These are phyloP conservation scores for Hetaerina americana DNA, from an alignment of 1,140 invertebrate species.

Conservation along the genomic window DNA sequence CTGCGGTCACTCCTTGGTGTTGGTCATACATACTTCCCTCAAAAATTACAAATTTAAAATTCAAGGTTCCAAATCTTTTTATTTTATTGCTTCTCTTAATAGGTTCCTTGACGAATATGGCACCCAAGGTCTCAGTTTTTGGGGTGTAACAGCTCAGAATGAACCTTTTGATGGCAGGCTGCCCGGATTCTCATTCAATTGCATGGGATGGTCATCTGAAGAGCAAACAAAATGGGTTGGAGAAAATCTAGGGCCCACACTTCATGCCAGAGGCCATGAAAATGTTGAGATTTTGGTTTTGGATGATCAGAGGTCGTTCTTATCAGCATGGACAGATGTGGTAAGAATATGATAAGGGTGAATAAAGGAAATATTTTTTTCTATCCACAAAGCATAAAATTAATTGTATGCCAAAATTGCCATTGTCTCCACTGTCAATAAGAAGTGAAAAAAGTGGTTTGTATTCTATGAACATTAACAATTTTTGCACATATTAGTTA, in stretches of 20 bases:
- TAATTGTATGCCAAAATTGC: no score
- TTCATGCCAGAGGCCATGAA: constrained; percentile 40
- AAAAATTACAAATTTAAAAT: no score
- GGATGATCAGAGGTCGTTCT: constrained; percentile 53
- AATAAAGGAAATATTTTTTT: no score
- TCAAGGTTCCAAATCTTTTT: no score
- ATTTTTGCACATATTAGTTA: no score
- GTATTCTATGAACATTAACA: no score
- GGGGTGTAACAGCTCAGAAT: constrained; percentile 45
- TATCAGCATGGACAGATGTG: constrained; percentile 41
- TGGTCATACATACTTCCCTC: no score
- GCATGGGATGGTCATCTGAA: constrained; percentile 58
- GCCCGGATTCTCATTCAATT: constrained; percentile 45
- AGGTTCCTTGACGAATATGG: constrained; percentile 48
- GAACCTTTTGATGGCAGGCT: constrained; percentile 31
- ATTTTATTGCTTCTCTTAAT: constrained; percentile 2
- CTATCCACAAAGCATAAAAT: no score
- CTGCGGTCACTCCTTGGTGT: no score
- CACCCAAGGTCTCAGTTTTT: constrained; percentile 37
- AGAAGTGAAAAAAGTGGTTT: no score
- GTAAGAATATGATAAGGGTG: background rate
- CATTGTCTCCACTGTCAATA: no score
- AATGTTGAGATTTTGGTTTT: constrained; percentile 47
- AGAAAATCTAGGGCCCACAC: constrained; percentile 50
- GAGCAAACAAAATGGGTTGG: constrained; percentile 46